Evolutionary conservation across 2,113 vertebrate species (phyloP), one percentile per base, ranked within the genome.

Genomic region (Gambusia holbrooki): DNA sequence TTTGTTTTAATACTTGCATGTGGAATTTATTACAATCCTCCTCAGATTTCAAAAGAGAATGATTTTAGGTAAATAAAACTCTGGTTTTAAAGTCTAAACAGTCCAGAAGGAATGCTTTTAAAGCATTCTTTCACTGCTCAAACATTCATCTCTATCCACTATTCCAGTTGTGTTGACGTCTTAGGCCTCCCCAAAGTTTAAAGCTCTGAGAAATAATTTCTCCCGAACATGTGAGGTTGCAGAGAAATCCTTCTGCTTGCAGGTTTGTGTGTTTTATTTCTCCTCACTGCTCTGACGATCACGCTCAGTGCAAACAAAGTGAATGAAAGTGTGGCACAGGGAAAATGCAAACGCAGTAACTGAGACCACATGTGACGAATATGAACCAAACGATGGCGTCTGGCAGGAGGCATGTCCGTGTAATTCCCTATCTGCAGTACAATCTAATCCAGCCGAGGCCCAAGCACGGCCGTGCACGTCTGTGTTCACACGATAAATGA

Each of bases 351-450:
- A 90, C 81, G 58, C 71, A 84, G 71, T 90, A 93, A 93, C 81
- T 79, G 35, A 62, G 82, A 89, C 83, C 92, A 93, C 84, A 90
- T 93, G 91, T 79, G 86, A 90, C 80, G 76, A 89, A 84, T 90
- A 84, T 80, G 85, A 84, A 86, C 86, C 84, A 89, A 92, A 93
- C 87, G 29, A 90, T 87, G 83, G 71, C 58, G 78, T 78, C 79
- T 84, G 82, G 90, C 85, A 82, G 75, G 84, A 91, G 81, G 87
- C 78, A 80, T 76, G 80, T 79, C 83, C 58, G 84, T 81, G 68
- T 82, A 81, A 87, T 85, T 77, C 81, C 70, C 84, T 84, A 89
- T 92, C 82, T 91, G 87, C 82, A 88, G 78, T 92, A 88, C 84
- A 85, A 94, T 92, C 87, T 92, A 86, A 92, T 91, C 77, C 80